These are phyloP conservation scores for Hoplias malabaricus DNA, from an alignment of 2,113 vertebrate species.

Conservation along the genomic window DNA sequence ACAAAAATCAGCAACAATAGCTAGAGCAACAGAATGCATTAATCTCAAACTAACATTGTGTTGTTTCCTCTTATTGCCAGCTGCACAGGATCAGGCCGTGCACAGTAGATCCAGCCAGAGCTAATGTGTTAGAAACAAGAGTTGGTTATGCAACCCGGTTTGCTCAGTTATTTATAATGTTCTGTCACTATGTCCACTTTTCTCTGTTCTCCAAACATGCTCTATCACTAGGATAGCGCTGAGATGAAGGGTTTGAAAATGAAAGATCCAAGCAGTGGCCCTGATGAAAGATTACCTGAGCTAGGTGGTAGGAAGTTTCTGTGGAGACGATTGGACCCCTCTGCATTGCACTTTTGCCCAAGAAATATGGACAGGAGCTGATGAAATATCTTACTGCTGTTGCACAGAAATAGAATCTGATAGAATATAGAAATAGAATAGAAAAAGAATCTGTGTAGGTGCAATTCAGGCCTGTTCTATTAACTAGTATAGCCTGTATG, in stretches of 20 bases:
- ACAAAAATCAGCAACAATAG: not conserved
- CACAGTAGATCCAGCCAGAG: conserved; percentile 27
- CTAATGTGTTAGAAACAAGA: conserved; percentile 49
- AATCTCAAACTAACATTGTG: not conserved
- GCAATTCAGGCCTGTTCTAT: not conserved
- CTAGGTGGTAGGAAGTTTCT: not conserved
- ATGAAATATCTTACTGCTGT: not conserved
- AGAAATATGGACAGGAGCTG: not conserved
- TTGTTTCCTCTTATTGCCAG: conserved; percentile 18
- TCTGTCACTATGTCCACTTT: conserved; percentile 37
- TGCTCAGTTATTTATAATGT: conserved; percentile 51
- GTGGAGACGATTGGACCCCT: not conserved
- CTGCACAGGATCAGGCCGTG: conserved; percentile 11
- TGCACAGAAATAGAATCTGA: not conserved
- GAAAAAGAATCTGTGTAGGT: not conserved
- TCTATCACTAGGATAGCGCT: not conserved
- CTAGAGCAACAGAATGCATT: not conserved
- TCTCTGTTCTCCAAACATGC: conserved; percentile 21
- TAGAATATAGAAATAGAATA: no score
- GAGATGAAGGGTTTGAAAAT: not conserved
- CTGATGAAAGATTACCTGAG: not conserved
- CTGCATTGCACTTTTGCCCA: not conserved
- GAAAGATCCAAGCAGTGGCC: not conserved
- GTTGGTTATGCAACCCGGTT: conserved; percentile 47
- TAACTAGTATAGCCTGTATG: not conserved